Conservation (phyloP, 2,113 vertebrate species). For the Pogona vitticeps region DNA sequence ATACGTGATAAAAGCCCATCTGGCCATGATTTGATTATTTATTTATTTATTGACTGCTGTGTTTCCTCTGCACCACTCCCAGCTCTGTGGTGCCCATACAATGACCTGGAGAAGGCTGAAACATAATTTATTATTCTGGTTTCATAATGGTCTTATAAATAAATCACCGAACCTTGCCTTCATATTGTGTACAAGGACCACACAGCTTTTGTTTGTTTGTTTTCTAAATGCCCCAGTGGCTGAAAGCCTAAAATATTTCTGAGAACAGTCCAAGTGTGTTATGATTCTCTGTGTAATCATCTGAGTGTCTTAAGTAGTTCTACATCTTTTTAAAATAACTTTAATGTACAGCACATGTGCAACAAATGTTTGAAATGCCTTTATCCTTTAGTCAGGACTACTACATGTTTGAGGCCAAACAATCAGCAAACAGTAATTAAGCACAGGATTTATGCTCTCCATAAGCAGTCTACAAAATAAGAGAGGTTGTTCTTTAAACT, state of each 20-base stretch:
- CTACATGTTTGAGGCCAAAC: not conserved
- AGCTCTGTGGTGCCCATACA: too few relatives aligned
- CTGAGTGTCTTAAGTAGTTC: not conserved
- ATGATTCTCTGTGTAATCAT: not conserved
- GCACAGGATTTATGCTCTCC: not conserved
- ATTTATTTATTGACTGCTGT: too few relatives aligned
- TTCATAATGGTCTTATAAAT: too few relatives aligned
- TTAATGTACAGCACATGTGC: fast-evolving
- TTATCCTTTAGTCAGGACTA: not conserved
- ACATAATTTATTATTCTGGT: too few relatives aligned
- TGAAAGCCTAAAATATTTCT: not conserved
- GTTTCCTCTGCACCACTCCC: too few relatives aligned
- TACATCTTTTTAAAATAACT: not conserved
- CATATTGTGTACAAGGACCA: too few relatives aligned
- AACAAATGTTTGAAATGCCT: not conserved
- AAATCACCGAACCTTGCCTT: too few relatives aligned
- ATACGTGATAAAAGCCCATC: too few relatives aligned
- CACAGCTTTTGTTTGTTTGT: too few relatives aligned
- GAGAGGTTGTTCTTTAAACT: fast-evolving
- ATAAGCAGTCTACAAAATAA: not conserved
- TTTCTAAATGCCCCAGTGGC: too few relatives aligned
- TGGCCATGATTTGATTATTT: too few relatives aligned
- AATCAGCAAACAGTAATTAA: not conserved
- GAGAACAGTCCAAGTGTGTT: not conserved
- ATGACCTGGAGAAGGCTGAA: too few relatives aligned